Conservation (phyloP, 2,113 vertebrate species). For the Urocolius indicus region DNA sequence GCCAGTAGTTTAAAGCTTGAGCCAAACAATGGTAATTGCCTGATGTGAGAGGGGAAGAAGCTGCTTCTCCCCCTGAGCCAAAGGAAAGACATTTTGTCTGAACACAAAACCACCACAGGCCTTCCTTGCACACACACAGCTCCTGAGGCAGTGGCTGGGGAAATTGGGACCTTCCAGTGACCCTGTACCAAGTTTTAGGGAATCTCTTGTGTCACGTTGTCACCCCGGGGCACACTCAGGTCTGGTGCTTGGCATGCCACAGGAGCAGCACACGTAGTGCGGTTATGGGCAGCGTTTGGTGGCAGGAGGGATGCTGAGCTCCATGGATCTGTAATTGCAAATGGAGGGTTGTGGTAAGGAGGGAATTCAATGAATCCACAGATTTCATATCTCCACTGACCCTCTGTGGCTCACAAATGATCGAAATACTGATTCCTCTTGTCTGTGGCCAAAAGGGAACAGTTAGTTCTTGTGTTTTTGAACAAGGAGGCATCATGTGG, state of each 20-base stretch:
- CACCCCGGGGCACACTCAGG: too few relatives aligned
- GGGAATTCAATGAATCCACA: slow-evolving; percentile 50
- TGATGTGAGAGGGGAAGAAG: not conserved
- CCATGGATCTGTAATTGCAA: slow-evolving; percentile 8
- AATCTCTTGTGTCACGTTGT: not conserved
- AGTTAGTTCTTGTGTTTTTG: slow-evolving; percentile 15
- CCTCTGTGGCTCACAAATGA: not conserved
- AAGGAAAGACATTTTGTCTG: not conserved
- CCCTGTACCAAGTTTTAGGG: not conserved
- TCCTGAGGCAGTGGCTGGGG: fast-evolving
- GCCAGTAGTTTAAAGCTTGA: not conserved
- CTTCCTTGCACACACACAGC: not conserved
- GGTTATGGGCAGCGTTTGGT: not conserved
- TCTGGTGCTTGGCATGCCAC: fast-evolving
- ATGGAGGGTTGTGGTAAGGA: slow-evolving; percentile 5
- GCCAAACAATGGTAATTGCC: not conserved
- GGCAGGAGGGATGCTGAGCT: not conserved
- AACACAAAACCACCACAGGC: not conserved
- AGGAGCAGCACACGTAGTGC: not conserved
- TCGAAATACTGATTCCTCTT: slow-evolving; percentile 3
- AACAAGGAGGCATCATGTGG: not conserved
- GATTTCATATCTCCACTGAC: slow-evolving; percentile 21
- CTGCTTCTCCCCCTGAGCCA: not conserved
- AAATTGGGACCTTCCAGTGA: not conserved
- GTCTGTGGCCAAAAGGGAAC: slow-evolving; percentile 4